A percentile compares a stretch with the other conserved stretches of the same genome.
phyloP scores from a whole-genome alignment of 2,888 invertebrate genomes.

The Gortyna flavago region DNA sequence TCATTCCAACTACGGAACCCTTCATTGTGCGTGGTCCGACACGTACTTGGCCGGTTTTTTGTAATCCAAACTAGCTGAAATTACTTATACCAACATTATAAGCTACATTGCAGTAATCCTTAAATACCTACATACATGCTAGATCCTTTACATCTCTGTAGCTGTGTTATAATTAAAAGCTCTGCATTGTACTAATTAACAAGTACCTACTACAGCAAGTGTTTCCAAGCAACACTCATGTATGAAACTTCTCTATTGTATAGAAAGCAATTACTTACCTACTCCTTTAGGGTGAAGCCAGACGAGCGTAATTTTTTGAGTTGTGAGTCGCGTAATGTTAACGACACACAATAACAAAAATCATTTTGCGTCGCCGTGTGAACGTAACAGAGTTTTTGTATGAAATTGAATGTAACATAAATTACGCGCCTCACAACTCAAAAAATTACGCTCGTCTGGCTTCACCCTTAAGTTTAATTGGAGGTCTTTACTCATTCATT shows the following conservation, averaged over 20 bases:
- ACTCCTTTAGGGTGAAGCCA: too few species aligned
- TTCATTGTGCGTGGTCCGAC: too few species aligned
- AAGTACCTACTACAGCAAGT: background rate
- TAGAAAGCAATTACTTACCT: constrained; percentile 3
- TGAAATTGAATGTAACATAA: too few species aligned
- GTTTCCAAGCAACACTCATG: background rate
- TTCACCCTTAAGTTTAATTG: background rate
- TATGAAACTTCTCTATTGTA: background rate
- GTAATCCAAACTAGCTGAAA: background rate
- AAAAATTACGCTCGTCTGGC: too few species aligned
- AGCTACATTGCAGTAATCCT: background rate
- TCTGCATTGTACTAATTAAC: constrained; percentile 4
- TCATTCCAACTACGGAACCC: too few species aligned
- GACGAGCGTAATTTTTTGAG: too few species aligned
- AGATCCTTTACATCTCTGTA: background rate
- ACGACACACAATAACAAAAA: too few species aligned
- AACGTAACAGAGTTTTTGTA: too few species aligned
- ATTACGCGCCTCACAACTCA: too few species aligned
- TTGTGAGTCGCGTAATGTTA: too few species aligned
- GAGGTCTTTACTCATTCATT: background rate
- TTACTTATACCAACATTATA: background rate
- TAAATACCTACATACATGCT: background rate
- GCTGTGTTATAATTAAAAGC: background rate
- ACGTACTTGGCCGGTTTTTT: too few species aligned
- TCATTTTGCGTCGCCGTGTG: too few species aligned